Percentiles rank a stretch among this genome's conserved stretches.
Evolutionary conservation across 2,113 vertebrate species (phyloP).

Genomic region (Amblyopsis rosae): DNA sequence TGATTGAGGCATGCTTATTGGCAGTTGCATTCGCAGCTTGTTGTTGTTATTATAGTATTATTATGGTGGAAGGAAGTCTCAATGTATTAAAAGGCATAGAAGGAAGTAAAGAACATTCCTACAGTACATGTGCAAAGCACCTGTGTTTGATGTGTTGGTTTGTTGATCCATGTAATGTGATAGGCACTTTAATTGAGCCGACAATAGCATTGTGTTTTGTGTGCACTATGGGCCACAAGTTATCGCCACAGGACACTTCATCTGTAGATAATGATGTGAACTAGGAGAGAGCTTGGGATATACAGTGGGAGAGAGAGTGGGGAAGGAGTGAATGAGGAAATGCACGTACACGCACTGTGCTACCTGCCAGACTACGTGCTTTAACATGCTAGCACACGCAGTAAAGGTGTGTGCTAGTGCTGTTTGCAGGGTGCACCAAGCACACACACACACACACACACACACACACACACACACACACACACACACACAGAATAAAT

Average conservation of each 20-base stretch:
- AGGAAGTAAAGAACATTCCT: neutral
- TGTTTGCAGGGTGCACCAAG: slow-evolving; percentile 35
- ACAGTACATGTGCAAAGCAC: neutral
- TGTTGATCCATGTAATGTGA: neutral
- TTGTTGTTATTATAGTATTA: no score
- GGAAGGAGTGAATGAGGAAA: neutral
- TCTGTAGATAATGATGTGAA: slow-evolving; percentile 7
- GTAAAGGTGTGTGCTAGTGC: slow-evolving; percentile 45
- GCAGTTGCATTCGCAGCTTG: no score
- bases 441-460: slow-evolving; percentile 11
- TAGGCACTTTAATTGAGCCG: neutral
- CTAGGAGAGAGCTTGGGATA: slow-evolving; percentile 8
- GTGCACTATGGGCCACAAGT: neutral
- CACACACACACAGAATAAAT: slow-evolving; percentile 6
- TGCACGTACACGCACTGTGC: slow-evolving; percentile 14
- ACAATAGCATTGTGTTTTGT: slow-evolving; percentile 15
- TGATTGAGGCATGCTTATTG: no score
- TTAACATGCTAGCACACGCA: slow-evolving; percentile 49
- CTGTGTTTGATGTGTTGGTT: neutral
- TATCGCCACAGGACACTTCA: neutral
- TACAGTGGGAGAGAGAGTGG: slow-evolving; percentile 5
- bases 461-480: slow-evolving; percentile 3
- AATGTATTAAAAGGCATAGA: neutral
- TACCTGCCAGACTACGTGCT: no score
- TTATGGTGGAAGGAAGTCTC: neutral